Base-by-base conservation (phyloP, 2,797 vertebrate genomes). In the Danio kyathit region DNA sequence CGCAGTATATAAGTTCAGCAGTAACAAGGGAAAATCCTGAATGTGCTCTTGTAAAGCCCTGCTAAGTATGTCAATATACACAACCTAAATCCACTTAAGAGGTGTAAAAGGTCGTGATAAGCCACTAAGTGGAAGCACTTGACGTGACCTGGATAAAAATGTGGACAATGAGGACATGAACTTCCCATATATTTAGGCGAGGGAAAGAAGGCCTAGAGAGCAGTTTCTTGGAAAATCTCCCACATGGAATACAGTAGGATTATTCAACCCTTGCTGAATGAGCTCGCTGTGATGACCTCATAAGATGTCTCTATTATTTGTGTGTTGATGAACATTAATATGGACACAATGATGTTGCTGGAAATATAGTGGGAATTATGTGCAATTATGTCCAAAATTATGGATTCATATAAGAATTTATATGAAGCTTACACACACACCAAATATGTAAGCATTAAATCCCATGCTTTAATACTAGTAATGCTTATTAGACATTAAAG, bases 81-180 rank as follows among this genome's bases (percentile, higher is more conserved):
- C 65, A 16, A 66, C 29, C 60, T 67, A 77, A 83, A 84, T 76
- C 72, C 73, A 82, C 73, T 80, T 66, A 74, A 49, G 69, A 54
- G 54, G 76, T 77, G 72, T 56, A 73, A 83, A 19, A 14, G 54
- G 72, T 64, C 48, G 66, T 64, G 48, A 64, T 79, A 76, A 83
- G 71, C 54, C 57, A 74, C 29, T 51, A 57, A 74, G 74, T 44
- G 77, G 66, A 59, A 75, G 46, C 75, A 38, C 66, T 65, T 67
- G 38, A 75, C 14, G 46, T 60, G 67, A 82, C 75, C 49, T 14
- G 60, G 21, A 72, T 71, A 17, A 41, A 81, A 72, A 71, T 46
- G 12, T 71, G 17, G 7, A 79, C 19, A 51, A n/a, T 61, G 13
- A 79, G 66, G 57, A 63, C 67, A 52, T 79, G 13, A 71, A 44